Percentiles rank a stretch among this genome's conserved stretches.
Conservation (phyloP, 2,888 invertebrate species). For the Chrysolina haemoptera region DNA sequence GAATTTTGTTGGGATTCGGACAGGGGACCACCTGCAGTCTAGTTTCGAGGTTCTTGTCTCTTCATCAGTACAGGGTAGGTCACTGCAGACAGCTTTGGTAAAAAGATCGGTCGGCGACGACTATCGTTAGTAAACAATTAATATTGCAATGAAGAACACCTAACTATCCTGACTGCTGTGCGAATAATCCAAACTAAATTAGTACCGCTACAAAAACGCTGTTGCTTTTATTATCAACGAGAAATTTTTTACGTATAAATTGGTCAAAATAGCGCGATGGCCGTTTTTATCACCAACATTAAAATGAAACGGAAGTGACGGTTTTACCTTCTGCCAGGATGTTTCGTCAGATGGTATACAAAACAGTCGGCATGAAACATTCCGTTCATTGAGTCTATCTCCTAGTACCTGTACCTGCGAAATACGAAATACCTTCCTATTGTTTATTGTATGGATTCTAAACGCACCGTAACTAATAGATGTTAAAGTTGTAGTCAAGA, state of each 20-base stretch:
- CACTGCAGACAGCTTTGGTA: no score
- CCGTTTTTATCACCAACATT: slow-evolving; percentile 7
- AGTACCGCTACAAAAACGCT: slow-evolving; percentile 1
- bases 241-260: slow-evolving; percentile 8
- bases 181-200: slow-evolving; percentile 12
- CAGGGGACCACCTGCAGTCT: no score
- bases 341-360: slow-evolving; percentile 18
- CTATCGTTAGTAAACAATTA: no score
- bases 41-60: no score
- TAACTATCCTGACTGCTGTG: background rate
- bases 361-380: slow-evolving; percentile 1
- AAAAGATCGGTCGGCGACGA: no score
- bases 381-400: slow-evolving; percentile 1
- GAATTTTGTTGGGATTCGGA: no score
- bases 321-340: slow-evolving; percentile 20
- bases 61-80: no score
- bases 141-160: background rate
- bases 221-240: background rate
- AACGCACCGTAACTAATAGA: slow-evolving; percentile 13
- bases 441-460: slow-evolving; percentile 12
- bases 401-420: slow-evolving; percentile 19
- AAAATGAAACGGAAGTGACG: slow-evolving; percentile 20
- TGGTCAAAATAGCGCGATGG: slow-evolving; percentile 6
- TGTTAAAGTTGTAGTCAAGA: slow-evolving; percentile 15
- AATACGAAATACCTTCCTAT: slow-evolving; percentile 13